A percentile compares a stretch with the other conserved stretches of the same genome.
Conservation (phyloP, 1,140 invertebrate genomes). For the Anthonomus grandis region DNA sequence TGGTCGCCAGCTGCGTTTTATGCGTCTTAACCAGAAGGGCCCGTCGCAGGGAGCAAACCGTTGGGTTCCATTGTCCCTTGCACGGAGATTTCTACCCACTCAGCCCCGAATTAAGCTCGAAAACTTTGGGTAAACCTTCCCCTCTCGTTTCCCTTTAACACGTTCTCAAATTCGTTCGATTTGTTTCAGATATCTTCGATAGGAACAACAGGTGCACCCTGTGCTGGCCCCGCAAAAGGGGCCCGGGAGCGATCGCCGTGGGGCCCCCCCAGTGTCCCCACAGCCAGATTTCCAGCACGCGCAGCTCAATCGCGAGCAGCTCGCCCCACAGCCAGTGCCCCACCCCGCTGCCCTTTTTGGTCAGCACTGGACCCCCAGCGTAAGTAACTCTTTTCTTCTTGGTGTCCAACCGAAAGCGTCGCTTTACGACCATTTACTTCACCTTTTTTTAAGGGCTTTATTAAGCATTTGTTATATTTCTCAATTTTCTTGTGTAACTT, state of each 20-base stretch:
- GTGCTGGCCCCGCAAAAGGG: constrained; percentile 50
- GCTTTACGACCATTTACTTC: too few relatives aligned
- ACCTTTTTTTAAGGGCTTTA: constrained; percentile 16
- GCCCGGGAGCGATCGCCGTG: constrained; percentile 54
- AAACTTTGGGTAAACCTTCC: constrained; percentile 46
- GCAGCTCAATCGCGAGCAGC: constrained; percentile 59
- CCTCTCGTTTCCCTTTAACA: background rate
- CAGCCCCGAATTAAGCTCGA: constrained; percentile 57
- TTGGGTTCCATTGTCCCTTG: constrained; percentile 73
- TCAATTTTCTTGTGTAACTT: too few relatives aligned
- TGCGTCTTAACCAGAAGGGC: constrained; percentile 65
- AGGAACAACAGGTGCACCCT: constrained; percentile 35
- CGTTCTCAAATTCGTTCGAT: background rate
- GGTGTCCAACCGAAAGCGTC: too few relatives aligned
- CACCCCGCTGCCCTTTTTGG: constrained; percentile 68
- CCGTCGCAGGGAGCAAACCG: constrained; percentile 60
- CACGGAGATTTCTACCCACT: constrained; percentile 75
- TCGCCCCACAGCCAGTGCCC: constrained; percentile 63
- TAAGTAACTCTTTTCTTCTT: constrained; percentile 47
- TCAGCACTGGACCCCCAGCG: constrained; percentile 65
- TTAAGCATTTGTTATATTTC: too few relatives aligned
- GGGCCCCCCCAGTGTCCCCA: constrained; percentile 66
- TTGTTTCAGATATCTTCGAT: constrained; percentile 34
- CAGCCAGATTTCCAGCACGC: constrained; percentile 62
- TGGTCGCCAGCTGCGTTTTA: constrained; percentile 57